A percentile compares a stretch with the other conserved stretches of the same genome.
Conservation (phyloP, 2,888 invertebrate genomes). For the Antitype chi region DNA sequence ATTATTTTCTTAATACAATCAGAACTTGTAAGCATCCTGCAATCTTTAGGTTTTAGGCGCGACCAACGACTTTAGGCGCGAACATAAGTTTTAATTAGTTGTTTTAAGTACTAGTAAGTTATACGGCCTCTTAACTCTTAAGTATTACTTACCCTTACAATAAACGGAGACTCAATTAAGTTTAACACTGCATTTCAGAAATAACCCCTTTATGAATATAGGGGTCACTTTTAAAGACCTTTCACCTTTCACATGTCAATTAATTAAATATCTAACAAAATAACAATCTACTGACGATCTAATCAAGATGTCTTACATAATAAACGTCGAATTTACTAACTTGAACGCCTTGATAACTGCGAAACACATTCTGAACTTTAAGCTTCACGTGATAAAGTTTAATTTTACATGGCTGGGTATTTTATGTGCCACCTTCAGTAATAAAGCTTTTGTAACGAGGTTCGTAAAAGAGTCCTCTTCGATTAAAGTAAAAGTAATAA, state of each 20-base stretch:
- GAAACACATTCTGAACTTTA: slow-evolving; percentile 51
- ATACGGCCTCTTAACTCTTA: slow-evolving; percentile 26
- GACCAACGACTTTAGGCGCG: background rate
- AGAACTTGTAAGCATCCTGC: slow-evolving; percentile 11
- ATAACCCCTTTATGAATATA: slow-evolving; percentile 37
- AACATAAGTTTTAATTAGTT: slow-evolving; percentile 31
- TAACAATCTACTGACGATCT: slow-evolving; percentile 68
- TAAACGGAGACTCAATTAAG: slow-evolving; percentile 31
- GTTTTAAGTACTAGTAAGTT: slow-evolving; percentile 26
- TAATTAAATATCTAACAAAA: slow-evolving; percentile 71
- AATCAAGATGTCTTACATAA: slow-evolving; percentile 73
- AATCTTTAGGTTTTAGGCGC: slow-evolving; percentile 9
- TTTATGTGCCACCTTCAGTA: slow-evolving; percentile 71
- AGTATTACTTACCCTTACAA: slow-evolving; percentile 34
- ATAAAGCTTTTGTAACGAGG: slow-evolving; percentile 75
- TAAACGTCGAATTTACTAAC: slow-evolving; percentile 70
- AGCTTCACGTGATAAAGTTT: slow-evolving; percentile 35
- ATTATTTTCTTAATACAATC: background rate
- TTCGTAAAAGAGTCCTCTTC: slow-evolving; percentile 73
- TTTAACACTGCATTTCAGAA: slow-evolving; percentile 43
- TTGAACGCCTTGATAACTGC: slow-evolving; percentile 47
- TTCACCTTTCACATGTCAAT: slow-evolving; percentile 63
- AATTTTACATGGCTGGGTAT: slow-evolving; percentile 57
- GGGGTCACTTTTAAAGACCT: slow-evolving; percentile 27
- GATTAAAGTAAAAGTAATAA: slow-evolving; percentile 77